Percentiles rank a stretch among this genome's conserved stretches.
Conservation (phyloP, 2,888 invertebrate species). For the Microctonus hyperodae region DNA sequence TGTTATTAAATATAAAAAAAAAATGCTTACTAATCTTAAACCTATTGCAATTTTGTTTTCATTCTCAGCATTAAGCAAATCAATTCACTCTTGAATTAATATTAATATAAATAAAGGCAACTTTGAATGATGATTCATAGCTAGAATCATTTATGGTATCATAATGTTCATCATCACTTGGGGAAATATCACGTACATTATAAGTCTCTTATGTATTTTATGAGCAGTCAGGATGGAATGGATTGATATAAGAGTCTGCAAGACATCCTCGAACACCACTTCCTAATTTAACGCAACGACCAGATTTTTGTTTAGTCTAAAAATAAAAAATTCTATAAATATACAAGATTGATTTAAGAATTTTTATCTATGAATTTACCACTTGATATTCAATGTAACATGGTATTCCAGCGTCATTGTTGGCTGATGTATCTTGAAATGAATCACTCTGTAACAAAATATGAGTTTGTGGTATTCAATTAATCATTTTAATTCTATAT, state of each 20-base stretch:
- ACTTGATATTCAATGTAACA: conserved; percentile 37
- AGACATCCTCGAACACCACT: conserved; percentile 60
- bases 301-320: conserved; percentile 53
- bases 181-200: not conserved
- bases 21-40: too few species aligned
- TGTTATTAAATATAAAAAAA: too few species aligned
- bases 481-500: not conserved
- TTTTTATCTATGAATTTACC: conserved; percentile 17
- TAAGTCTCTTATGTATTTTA: conserved; percentile 41
- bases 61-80: too few species aligned
- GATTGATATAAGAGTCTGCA: conserved; percentile 62
- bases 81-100: too few species aligned
- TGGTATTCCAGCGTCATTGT: conserved; percentile 10
- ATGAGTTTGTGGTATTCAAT: not conserved
- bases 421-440: conserved; percentile 9
- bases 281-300: conserved; percentile 62
- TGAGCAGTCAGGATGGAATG: conserved; percentile 62
- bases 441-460: conserved; percentile 21
- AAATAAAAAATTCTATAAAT: not conserved
- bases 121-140: too few species aligned
- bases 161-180: not conserved
- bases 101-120: too few species aligned
- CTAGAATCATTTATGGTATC: not conserved
- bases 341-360: not conserved
- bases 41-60: too few species aligned